Conservation (phyloP, 2,797 vertebrate species). For the Phoebastria nigripes region DNA sequence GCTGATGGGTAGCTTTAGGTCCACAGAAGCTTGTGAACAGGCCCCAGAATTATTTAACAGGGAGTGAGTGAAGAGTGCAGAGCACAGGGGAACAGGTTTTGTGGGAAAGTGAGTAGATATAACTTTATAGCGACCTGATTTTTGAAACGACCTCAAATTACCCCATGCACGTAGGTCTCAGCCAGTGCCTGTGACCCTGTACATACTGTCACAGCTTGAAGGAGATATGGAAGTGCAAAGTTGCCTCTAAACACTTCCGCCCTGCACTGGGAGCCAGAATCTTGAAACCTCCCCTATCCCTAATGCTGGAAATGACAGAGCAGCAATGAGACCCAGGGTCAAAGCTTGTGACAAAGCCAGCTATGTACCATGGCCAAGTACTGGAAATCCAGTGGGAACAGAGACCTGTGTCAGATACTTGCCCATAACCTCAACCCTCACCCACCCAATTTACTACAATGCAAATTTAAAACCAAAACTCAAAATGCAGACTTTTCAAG, state of each 20-base stretch:
- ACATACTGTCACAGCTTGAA: not conserved
- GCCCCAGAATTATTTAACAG: not conserved
- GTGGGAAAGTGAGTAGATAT: not conserved
- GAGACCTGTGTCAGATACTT: not conserved
- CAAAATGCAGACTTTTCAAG: not conserved
- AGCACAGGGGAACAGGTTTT: not conserved
- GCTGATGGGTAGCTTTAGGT: not conserved
- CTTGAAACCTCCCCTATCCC: not conserved
- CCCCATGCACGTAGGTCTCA: not conserved
- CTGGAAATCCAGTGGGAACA: not conserved
- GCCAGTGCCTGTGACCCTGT: not conserved
- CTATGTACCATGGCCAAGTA: accelerated
- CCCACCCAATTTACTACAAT: not conserved
- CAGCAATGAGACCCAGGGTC: not conserved
- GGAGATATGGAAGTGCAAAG: not conserved
- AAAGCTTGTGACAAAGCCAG: not conserved
- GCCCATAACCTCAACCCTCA: not conserved
- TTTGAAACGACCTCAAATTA: not conserved
- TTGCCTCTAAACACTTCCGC: not conserved
- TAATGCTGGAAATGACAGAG: not conserved
- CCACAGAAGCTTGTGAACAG: not conserved
- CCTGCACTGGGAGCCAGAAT: not conserved
- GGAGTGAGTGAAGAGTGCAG: not conserved
- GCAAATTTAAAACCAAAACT: not conserved
- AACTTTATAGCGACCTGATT: not conserved